Conservation (phyloP, 2,888 invertebrate genomes). For the Strigamia maritima region DNA sequence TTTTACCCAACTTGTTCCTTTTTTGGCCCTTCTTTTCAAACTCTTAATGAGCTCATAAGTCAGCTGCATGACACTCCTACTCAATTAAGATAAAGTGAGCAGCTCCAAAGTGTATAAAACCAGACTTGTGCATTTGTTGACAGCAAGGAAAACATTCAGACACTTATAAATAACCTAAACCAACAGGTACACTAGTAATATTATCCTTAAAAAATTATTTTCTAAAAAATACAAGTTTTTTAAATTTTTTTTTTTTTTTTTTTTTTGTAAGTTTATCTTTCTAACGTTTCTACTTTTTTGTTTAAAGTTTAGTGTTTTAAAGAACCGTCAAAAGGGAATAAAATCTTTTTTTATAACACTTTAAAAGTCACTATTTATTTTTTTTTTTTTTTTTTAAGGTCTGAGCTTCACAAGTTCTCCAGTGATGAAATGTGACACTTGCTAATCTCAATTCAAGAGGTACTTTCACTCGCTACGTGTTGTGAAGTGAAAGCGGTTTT, state of each 20-base stretch:
- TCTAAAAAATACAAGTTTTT: too few species aligned
- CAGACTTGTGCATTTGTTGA: background rate
- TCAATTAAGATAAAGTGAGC: background rate
- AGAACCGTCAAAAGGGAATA: background rate
- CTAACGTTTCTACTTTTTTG: background rate
- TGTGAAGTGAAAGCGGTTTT: background rate
- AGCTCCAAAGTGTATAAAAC: background rate
- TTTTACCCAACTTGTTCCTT: background rate
- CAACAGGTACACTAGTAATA: background rate
- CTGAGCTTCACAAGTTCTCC: background rate
- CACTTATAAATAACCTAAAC: background rate
- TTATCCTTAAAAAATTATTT: too few species aligned
- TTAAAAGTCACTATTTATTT: background rate
- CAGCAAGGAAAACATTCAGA: background rate
- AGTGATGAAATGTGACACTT: background rate
- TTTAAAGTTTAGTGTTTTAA: background rate
- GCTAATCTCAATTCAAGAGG: background rate
- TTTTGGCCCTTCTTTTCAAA: background rate
- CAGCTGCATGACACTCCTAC: background rate
- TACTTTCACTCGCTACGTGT: background rate
- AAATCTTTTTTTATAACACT: background rate
- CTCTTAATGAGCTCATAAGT: background rate
- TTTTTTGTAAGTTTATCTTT: background rate
- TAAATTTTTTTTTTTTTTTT: too few species aligned
- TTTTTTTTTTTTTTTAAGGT: too few species aligned